Percentiles rank a stretch among this genome's conserved stretches.
phyloP scores from a whole-genome alignment of 1,140 invertebrate genomes.

The Leguminivora glycinivorella region DNA sequence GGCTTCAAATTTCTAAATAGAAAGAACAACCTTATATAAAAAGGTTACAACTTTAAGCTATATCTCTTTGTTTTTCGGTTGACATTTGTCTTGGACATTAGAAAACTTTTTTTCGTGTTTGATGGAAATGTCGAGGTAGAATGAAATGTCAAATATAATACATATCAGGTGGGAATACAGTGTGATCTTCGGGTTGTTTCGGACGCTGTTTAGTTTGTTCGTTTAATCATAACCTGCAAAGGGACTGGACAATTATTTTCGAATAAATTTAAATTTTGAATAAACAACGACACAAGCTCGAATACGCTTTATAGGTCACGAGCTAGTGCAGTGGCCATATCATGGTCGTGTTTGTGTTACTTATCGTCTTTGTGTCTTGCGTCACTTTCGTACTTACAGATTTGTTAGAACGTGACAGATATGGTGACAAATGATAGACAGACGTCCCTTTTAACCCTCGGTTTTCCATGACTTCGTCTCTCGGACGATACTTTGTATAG shows the following conservation, averaged over 20 bases:
- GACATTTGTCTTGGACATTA: neutral
- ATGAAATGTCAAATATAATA: slow-evolving; percentile 20
- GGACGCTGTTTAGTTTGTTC: neutral
- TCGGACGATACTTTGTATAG: too few relatives aligned
- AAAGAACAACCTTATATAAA: neutral
- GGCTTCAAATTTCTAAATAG: slow-evolving; percentile 2
- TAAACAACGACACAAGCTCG: neutral
- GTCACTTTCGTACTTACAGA: too few relatives aligned
- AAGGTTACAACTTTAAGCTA: neutral
- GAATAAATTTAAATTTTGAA: neutral
- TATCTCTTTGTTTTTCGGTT: slow-evolving; percentile 2
- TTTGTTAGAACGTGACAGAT: too few relatives aligned
- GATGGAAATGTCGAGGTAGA: neutral
- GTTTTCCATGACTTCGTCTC: too few relatives aligned
- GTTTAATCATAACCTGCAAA: slow-evolving; percentile 6
- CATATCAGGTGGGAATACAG: neutral
- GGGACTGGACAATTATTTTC: neutral
- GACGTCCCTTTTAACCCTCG: too few relatives aligned
- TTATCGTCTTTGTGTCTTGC: too few relatives aligned
- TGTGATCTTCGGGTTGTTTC: slow-evolving; percentile 3
- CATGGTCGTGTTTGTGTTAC: too few relatives aligned
- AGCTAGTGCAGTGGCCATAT: too few relatives aligned
- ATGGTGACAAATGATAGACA: too few relatives aligned
- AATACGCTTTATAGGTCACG: too few relatives aligned
- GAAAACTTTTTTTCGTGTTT: neutral